Evolutionary conservation across 2,888 invertebrate species (phyloP).

Genomic region (Plebejus argus): DNA sequence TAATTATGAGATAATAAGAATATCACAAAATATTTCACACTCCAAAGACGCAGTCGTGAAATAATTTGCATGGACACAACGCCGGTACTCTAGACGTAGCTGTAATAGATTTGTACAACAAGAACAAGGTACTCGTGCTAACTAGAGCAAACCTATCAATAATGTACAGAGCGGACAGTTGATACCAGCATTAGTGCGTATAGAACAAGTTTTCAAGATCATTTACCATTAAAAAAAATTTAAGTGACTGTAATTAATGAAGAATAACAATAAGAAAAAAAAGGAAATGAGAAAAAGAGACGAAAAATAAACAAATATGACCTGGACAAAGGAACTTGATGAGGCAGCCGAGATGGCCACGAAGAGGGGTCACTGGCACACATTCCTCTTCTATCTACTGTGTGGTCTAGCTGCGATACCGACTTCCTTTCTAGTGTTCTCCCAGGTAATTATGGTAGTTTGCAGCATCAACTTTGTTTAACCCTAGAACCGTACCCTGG

Average conservation of each 20-base stretch:
- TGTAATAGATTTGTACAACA: not conserved
- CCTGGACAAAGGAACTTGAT: slow-evolving; percentile 77
- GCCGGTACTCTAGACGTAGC: not conserved
- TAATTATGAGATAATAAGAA: not conserved
- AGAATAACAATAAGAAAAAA: slow-evolving; percentile 27
- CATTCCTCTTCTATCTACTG: slow-evolving; percentile 82
- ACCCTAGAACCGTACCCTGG: too few relatives aligned
- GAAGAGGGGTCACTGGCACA: slow-evolving; percentile 83
- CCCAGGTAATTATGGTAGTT: slow-evolving; percentile 70
- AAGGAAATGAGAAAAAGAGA: slow-evolving; percentile 36
- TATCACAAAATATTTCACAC: not conserved
- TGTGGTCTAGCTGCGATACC: slow-evolving; percentile 84
- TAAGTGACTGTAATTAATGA: not conserved
- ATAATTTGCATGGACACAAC: slow-evolving; percentile 19
- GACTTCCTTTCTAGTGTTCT: slow-evolving; percentile 84
- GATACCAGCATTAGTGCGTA: not conserved
- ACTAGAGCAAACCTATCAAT: slow-evolving; percentile 18
- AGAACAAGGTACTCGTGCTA: slow-evolving; percentile 11
- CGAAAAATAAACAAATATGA: slow-evolving; percentile 38
- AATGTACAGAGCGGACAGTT: not conserved
- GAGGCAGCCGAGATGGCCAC: slow-evolving; percentile 82
- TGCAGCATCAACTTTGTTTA: too few relatives aligned
- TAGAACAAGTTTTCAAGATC: not conserved
- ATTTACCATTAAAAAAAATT: not conserved
- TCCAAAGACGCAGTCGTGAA: not conserved